Evolutionary conservation across 2,797 vertebrate species (phyloP).

Genomic region (Coilia nasus): DNA sequence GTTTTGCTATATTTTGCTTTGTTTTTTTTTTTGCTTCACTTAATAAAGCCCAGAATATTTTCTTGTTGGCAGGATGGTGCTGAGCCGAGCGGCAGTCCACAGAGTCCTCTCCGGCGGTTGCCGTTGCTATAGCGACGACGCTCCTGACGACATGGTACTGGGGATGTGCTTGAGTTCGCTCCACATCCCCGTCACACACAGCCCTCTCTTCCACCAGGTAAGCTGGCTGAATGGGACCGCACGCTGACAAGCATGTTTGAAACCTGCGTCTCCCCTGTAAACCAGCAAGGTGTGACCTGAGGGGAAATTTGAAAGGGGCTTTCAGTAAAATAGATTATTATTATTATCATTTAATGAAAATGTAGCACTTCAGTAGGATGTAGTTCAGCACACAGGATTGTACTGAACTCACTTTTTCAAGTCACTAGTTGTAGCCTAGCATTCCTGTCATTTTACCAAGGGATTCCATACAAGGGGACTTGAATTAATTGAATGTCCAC

Average conservation of each 20-base stretch:
- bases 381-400: no score
- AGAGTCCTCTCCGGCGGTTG: conserved; percentile 83
- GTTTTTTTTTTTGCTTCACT: not conserved
- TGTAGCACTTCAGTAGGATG: no score
- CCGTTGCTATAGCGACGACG: conserved; percentile 84
- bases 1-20: not conserved
- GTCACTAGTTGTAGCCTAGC: no score
- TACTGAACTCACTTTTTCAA: no score
- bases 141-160: conserved; percentile 94
- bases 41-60: not conserved
- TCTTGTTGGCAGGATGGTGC: conserved; percentile 82
- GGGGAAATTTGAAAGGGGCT: no score
- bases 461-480: not conserved
- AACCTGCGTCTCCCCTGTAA: not conserved
- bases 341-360: no score
- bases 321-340: no score
- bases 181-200: conserved; percentile 85
- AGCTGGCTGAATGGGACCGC: not conserved
- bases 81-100: conserved; percentile 82
- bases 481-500: not conserved
- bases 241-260: not conserved
- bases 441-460: not conserved
- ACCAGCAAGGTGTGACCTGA: not conserved
- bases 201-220: conserved; percentile 94
- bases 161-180: conserved; percentile 89